Percentiles rank a stretch among this genome's conserved stretches.
Conservation (phyloP, 2,113 vertebrate genomes). For the Anarrhichthys ocellatus region DNA sequence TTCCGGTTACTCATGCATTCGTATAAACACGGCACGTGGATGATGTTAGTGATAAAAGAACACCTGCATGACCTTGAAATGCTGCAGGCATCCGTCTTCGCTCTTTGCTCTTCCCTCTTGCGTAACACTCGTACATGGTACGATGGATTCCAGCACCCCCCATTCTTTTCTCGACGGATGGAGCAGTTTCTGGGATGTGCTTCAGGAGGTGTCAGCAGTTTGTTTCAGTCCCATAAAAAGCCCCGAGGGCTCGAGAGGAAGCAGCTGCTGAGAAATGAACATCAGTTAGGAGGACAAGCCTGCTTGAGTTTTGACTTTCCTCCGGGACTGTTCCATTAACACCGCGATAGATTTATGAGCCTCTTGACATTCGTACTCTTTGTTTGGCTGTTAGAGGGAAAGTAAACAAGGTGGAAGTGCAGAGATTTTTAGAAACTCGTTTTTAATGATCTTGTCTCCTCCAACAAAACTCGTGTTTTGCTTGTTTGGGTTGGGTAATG, state of each 20-base stretch:
- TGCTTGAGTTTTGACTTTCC: conserved; percentile 66
- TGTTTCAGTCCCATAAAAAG: conserved; percentile 56
- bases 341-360: conserved; percentile 73
- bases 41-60: conserved; percentile 48
- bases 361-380: conserved; percentile 58
- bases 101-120: conserved; percentile 36
- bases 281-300: conserved; percentile 55
- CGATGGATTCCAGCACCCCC: neutral
- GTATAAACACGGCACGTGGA: conserved; percentile 61
- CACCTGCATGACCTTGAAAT: conserved; percentile 71
- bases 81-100: conserved; percentile 16
- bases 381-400: conserved; percentile 60
- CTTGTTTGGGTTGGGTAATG: conserved; percentile 55
- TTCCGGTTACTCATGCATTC: conserved; percentile 65
- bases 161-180: neutral
- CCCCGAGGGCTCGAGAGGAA: conserved; percentile 63
- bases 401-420: conserved; percentile 48
- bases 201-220: conserved; percentile 69
- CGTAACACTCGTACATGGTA: conserved; percentile 21
- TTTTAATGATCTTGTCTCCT: conserved; percentile 53
- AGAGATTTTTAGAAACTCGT: conserved; percentile 1
- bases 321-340: conserved; percentile 68
- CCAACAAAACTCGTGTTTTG: conserved; percentile 34
- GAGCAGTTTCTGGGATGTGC: conserved; percentile 30
- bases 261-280: conserved; percentile 74